phyloP scores from a whole-genome alignment of 2,797 vertebrate genomes.

The Myotis daubentonii region DNA sequence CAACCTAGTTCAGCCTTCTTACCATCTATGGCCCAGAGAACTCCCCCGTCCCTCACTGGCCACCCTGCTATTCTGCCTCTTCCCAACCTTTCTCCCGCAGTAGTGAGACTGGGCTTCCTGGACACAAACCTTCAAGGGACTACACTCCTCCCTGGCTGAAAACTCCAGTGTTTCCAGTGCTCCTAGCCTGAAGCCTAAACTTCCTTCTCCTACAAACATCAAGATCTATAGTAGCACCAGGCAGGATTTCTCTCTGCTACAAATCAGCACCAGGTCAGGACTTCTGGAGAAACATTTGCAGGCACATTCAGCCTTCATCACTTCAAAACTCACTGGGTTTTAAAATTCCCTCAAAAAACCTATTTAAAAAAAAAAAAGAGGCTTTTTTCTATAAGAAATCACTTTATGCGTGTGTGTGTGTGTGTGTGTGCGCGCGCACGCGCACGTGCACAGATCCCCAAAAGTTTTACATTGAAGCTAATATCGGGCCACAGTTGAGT shows the following conservation, averaged over 20 bases:
- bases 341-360: neutral
- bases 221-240: neutral
- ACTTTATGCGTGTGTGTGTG: neutral
- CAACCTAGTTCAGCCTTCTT: neutral
- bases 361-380: neutral
- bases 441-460: neutral
- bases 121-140: neutral
- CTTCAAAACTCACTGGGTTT: neutral
- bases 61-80: neutral
- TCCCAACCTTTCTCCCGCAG: neutral
- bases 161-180: neutral
- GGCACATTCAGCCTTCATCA: neutral
- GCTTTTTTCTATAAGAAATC: neutral
- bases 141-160: too few relatives aligned
- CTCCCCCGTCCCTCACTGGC: rapidly evolving
- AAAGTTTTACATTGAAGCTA: neutral
- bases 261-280: neutral
- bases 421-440: too few relatives aligned
- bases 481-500: neutral
- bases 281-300: neutral
- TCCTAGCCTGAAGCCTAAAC: neutral
- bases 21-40: neutral
- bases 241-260: neutral
- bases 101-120: neutral
- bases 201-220: neutral